Evolutionary conservation across 2,888 invertebrate genomes (phyloP).

Genomic region (Hecatera dysodea): DNA sequence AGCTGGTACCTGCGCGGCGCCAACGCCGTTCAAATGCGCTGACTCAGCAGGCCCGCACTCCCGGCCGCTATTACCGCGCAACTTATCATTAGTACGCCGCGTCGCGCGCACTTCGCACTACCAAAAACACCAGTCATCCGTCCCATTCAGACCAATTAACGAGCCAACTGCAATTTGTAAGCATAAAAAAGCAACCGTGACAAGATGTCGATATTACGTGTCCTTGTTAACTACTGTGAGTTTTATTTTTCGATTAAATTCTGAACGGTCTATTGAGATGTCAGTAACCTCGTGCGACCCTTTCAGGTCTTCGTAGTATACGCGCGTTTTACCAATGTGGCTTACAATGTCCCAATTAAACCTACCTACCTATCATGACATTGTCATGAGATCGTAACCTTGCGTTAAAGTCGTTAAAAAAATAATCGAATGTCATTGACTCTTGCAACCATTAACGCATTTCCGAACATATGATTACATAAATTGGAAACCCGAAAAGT

Average conservation of each 20-base stretch:
- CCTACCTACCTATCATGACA: conserved; percentile 6
- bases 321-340: conserved; percentile 7
- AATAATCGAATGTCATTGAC: conserved; percentile 45
- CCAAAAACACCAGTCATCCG: conserved; percentile 85
- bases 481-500: conserved; percentile 55
- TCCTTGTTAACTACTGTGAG: conserved; percentile 81
- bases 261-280: conserved; percentile 51
- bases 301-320: conserved; percentile 42
- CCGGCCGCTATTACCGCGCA: conserved; percentile 80
- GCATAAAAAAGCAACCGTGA: conserved; percentile 82
- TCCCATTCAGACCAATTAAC: conserved; percentile 87
- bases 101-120: conserved; percentile 87
- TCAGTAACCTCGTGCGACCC: conserved; percentile 59
- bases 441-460: conserved; percentile 33
- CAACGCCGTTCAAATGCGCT: conserved; percentile 83
- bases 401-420: conserved; percentile 9
- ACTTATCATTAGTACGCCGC: conserved; percentile 85
- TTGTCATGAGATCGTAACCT: conserved; percentile 21
- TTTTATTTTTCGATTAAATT: conserved; percentile 65
- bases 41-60: conserved; percentile 86
- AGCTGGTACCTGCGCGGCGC: conserved; percentile 79
- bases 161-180: conserved; percentile 83
- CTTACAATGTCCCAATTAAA: conserved; percentile 11
- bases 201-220: conserved; percentile 80
- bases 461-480: conserved; percentile 54